A percentile compares a stretch with the other conserved stretches of the same genome.
These are phyloP conservation scores for Cotesia chilonis DNA, from an alignment of 1,140 invertebrate genomes.

Conservation along the genomic window DNA sequence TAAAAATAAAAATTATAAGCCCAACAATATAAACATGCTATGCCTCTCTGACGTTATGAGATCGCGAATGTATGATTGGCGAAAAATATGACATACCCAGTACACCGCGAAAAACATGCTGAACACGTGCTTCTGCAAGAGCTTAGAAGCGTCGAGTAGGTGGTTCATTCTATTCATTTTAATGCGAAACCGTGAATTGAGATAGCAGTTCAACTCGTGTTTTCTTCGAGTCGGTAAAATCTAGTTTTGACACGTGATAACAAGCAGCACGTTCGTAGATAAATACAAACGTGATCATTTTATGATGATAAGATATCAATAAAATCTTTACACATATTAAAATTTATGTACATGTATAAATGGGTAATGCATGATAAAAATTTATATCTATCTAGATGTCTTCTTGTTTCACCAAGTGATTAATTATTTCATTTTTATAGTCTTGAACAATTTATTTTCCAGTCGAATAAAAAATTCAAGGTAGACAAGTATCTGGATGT, in stretches of 20 bases:
- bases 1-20: neutral
- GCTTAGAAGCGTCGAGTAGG: too few relatives aligned
- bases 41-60: neutral
- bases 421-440: too few relatives aligned
- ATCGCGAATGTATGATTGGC: neutral
- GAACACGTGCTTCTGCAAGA: neutral
- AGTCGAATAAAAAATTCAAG: too few relatives aligned
- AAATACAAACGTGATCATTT: constrained; percentile 26
- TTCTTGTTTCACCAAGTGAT: too few relatives aligned
- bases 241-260: constrained; percentile 32
- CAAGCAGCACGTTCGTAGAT: constrained; percentile 32
- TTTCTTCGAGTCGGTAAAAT: neutral
- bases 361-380: too few relatives aligned
- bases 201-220: neutral
- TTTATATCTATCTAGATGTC: too few relatives aligned
- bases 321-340: neutral
- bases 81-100: neutral
- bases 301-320: constrained; percentile 11
- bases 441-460: too few relatives aligned
- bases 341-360: too few relatives aligned
- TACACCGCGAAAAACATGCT: neutral
- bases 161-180: too few relatives aligned
- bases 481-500: neutral
- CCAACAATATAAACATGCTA: neutral
- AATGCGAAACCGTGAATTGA: too few relatives aligned